Base-by-base conservation (phyloP, 2,113 vertebrate genomes). In the Notechis scutatus region DNA sequence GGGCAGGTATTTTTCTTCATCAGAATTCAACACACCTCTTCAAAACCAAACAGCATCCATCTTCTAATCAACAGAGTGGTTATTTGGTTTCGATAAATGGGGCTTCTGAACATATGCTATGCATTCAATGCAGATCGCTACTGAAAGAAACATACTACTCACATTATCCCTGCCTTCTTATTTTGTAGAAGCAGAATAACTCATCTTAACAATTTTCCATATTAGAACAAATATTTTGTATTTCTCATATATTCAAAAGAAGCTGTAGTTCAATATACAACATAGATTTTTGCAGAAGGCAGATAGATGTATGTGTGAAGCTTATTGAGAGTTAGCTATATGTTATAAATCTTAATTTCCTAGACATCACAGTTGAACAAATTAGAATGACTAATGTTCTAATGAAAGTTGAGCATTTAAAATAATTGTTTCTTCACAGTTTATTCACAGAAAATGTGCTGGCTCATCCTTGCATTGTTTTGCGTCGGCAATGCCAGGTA, bases 391-490 rank as follows among this genome's bases (percentile, higher is more conserved):
- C 9, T 5, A 92, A 34, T 15, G 61, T 88, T 85, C 47, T 85
- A 89, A 90, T 81, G 23, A 64, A 50, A 54, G 23, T 42, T 90
- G 4, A 0, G 0, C 94, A 91, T 91, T 94, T 95, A 94, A 95
- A 94, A 93, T 29, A 57, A 90, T 90, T 95, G 92, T 95, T 97
- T 56, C 95, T 96, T 94, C 92, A 21, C 97, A 99, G 99, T 95
- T 97, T 99, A 1, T 99, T 99, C 97, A 99, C 99, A 96, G 99
- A 99, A 97, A 99, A 99, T 96, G 99, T 99, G 4, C 97, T 99
- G 92, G 98, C 99, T 91, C 99, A 99, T 94, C 99, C 99, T 88
- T 99, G 99, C 94, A 98, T 99, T 95, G 99, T 99, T 94, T 98
- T 99, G 56, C 98, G 99, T 29, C 98, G 99, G 85, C 99, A 99